Conservation (phyloP, 2,113 vertebrate genomes). For the Indicator indicator region DNA sequence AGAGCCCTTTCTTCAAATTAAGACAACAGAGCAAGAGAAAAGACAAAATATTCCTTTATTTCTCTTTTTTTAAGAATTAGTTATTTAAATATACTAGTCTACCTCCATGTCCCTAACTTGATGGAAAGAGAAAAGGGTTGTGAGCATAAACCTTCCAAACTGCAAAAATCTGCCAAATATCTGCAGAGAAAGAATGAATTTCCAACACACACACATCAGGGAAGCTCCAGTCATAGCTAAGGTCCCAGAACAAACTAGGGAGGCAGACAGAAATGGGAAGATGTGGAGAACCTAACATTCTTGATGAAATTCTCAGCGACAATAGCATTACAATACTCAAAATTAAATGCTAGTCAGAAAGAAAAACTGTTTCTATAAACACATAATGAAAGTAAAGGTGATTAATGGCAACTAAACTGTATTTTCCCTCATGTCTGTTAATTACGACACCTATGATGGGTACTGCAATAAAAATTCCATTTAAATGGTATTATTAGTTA, state of each 20-base stretch:
- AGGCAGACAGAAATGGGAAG: neutral
- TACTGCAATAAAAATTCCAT: slow-evolving; percentile 48
- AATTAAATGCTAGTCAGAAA: slow-evolving; percentile 38
- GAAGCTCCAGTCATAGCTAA: neutral
- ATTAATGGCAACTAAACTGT: slow-evolving; percentile 38
- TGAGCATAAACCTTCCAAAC: neutral
- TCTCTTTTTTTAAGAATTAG: neutral
- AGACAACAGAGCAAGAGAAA: neutral
- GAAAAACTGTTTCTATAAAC: neutral
- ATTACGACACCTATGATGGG: slow-evolving; percentile 28
- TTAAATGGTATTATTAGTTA: slow-evolving; percentile 55
- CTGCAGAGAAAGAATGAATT: neutral
- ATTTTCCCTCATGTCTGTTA: slow-evolving; percentile 22
- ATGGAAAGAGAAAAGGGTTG: neutral
- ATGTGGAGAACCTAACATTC: neutral
- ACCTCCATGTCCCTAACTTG: neutral
- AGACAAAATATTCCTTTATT: neutral
- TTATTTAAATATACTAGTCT: neutral
- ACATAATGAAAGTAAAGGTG: slow-evolving; percentile 5
- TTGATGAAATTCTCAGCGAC: neutral
- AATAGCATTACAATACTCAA: neutral
- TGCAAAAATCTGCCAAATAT: neutral
- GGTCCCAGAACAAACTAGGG: neutral
- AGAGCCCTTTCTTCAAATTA: neutral
- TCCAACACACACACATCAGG: neutral